Evolutionary conservation across 2,888 invertebrate genomes (phyloP).

Genomic region (Tinea pellionella): DNA sequence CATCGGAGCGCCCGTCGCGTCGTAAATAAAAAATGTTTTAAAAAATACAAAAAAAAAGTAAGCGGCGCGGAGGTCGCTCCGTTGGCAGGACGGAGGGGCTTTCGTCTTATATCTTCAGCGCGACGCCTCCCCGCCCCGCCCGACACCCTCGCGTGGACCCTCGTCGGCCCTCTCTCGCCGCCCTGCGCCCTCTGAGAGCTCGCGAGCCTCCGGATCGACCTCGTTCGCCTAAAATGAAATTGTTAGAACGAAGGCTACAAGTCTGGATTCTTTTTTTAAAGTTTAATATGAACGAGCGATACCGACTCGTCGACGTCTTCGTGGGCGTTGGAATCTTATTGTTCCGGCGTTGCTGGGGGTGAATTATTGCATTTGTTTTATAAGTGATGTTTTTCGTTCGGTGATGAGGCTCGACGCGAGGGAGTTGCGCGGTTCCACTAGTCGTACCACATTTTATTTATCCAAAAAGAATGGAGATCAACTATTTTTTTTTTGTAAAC

Average conservation of each 20-base stretch:
- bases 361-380: constrained; percentile 45
- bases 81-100: constrained; percentile 18
- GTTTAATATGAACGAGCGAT: not conserved
- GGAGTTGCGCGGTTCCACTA: constrained; percentile 34
- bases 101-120: constrained; percentile 8
- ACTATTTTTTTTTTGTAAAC: constrained; percentile 51
- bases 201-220: constrained; percentile 25
- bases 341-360: constrained; percentile 21
- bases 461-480: constrained; percentile 42
- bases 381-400: constrained; percentile 35
- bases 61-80: constrained; percentile 22
- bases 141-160: constrained; percentile 23
- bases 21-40: constrained; percentile 30
- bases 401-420: constrained; percentile 27
- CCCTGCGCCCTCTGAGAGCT: constrained; percentile 18
- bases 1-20: constrained; percentile 23
- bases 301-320: not conserved
- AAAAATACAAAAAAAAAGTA: constrained; percentile 56
- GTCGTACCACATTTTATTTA: constrained; percentile 59
- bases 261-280: not conserved
- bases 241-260: not conserved
- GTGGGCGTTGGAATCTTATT: not conserved
- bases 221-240: constrained; percentile 15
- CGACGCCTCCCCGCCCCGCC: constrained; percentile 13
- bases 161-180: constrained; percentile 22